phyloP scores from a whole-genome alignment of 30 jellyfish, hydroid and myxozoan genomes.

The Aurelia aurita complex sp. Pacific region DNA sequence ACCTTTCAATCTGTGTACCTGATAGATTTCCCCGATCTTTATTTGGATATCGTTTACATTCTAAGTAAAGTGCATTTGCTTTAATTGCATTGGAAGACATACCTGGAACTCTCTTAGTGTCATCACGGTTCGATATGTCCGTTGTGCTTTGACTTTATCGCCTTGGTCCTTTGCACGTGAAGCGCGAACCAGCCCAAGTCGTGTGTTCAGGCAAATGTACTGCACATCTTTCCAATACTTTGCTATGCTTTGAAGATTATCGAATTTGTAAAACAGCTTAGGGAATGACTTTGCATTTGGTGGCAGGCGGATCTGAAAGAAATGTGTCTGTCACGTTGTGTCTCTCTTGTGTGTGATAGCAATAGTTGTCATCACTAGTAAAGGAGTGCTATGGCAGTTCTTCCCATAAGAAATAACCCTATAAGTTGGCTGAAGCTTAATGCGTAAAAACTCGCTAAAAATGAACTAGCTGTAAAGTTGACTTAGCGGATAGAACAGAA shows the following conservation, averaged over 20 bases:
- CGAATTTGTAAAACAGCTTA: conserved; percentile 51
- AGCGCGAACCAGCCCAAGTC: conserved; percentile 52
- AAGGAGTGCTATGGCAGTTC: too few species aligned
- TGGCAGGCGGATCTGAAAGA: conserved; percentile 69
- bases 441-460: too few species aligned
- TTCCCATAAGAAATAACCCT: too few species aligned
- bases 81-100: not conserved
- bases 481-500: too few species aligned
- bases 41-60: too few species aligned
- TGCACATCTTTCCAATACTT: conserved; percentile 86
- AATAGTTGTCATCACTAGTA: too few species aligned
- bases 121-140: conserved; percentile 20
- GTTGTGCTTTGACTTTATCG: not conserved
- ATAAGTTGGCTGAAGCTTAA: too few species aligned
- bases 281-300: conserved; percentile 67
- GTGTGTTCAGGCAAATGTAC: conserved; percentile 82
- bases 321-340: not conserved
- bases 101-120: conserved; percentile 53
- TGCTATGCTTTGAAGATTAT: conserved; percentile 49
- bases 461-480: too few species aligned
- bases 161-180: not conserved
- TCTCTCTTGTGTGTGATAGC: too few species aligned
- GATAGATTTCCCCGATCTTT: too few species aligned
- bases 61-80: too few species aligned
- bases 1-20: too few species aligned